Conservation (phyloP, 1,140 invertebrate genomes). For the Diabrotica undecimpunctata region DNA sequence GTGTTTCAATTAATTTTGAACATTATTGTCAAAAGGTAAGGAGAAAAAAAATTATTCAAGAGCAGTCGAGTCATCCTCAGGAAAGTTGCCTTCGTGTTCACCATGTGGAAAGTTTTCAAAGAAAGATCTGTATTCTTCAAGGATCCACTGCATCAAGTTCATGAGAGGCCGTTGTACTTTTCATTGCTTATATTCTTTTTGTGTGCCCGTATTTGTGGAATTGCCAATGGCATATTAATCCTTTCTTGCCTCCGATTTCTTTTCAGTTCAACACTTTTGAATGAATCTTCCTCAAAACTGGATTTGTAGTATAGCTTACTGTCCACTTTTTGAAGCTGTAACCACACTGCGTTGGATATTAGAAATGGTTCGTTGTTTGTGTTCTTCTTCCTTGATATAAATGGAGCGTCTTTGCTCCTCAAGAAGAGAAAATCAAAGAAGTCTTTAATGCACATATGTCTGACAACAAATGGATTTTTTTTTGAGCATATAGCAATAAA, state of each 20-base stretch:
- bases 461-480: too few species aligned
- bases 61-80: constrained; percentile 15
- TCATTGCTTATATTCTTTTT: too few species aligned
- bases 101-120: constrained; percentile 19
- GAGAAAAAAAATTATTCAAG: not conserved
- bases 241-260: constrained; percentile 7
- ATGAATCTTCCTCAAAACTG: constrained; percentile 9
- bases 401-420: too few species aligned
- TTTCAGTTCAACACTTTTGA: constrained; percentile 13
- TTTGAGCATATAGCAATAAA: too few species aligned
- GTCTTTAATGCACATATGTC: too few species aligned
- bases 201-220: constrained; percentile 6
- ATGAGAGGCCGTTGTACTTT: constrained; percentile 7
- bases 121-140: constrained; percentile 11
- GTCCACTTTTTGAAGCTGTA: too few species aligned
- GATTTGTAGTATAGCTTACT: constrained; percentile 16
- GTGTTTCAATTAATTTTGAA: too few species aligned
- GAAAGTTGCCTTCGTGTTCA: constrained; percentile 7
- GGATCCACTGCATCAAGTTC: constrained; percentile 9
- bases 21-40: not conserved
- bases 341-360: too few species aligned
- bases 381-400: too few species aligned
- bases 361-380: too few species aligned
- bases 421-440: too few species aligned
- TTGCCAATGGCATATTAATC: constrained; percentile 3